Evolutionary conservation across 1,140 invertebrate genomes (phyloP).

Genomic region (Zaprionus nigranus): DNA sequence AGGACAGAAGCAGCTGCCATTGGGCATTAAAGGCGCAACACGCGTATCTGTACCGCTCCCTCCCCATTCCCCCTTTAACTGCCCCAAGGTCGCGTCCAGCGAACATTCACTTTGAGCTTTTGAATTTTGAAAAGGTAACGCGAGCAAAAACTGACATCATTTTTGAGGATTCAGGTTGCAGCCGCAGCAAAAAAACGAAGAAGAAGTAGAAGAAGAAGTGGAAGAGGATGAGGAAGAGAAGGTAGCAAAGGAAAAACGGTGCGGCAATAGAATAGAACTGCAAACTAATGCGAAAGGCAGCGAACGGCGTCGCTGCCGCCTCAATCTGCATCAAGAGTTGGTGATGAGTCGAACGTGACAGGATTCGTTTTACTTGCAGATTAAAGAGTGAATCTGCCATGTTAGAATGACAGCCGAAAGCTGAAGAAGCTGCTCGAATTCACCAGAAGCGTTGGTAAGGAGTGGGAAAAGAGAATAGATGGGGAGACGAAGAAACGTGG

Average conservation of each 20-base stretch:
- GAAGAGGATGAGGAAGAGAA: not conserved
- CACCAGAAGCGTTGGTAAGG: not conserved
- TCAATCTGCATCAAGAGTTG: slow-evolving; percentile 50
- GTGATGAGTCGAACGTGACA: slow-evolving; percentile 46
- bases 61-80: slow-evolving; percentile 11
- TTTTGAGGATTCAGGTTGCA: slow-evolving; percentile 59
- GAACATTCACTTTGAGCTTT: slow-evolving; percentile 78
- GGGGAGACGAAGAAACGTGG: too few species aligned
- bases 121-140: slow-evolving; percentile 78
- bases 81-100: slow-evolving; percentile 69
- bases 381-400: slow-evolving; percentile 99
- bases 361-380: slow-evolving; percentile 91
- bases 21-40: slow-evolving; percentile 55
- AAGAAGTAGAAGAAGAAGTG: not conserved
- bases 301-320: not conserved
- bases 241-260: slow-evolving; percentile 4
- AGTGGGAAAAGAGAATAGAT: not conserved
- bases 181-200: slow-evolving; percentile 7
- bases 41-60: too few species aligned
- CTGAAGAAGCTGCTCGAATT: slow-evolving; percentile 2
- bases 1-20: slow-evolving; percentile 62
- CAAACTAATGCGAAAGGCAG: slow-evolving; percentile 30
- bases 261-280: slow-evolving; percentile 47
- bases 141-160: slow-evolving; percentile 72
- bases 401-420: slow-evolving; percentile 90